A percentile compares a stretch with the other conserved stretches of the same genome.
Conservation (phyloP, 2,888 invertebrate species). For the Phengaris alcon region DNA sequence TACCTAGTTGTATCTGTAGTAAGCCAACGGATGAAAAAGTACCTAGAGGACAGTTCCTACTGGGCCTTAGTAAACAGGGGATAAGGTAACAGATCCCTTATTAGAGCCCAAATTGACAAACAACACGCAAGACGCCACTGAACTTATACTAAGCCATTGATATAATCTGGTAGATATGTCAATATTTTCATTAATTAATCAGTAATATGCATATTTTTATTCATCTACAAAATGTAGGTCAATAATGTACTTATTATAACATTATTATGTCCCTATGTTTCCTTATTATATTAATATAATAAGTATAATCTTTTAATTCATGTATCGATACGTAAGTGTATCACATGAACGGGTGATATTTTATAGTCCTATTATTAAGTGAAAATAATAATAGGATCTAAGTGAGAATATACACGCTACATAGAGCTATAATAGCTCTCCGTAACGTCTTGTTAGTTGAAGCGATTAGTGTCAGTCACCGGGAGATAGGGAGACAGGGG, state of each 20-base stretch:
- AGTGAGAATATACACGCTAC: background rate
- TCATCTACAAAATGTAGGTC: no score
- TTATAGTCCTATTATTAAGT: background rate
- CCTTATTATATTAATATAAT: no score
- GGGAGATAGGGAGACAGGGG: constrained; percentile 10
- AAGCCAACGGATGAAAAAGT: background rate
- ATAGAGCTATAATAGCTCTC: background rate
- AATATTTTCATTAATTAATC: no score
- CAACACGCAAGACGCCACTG: background rate
- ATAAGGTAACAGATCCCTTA: background rate
- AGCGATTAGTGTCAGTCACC: constrained; percentile 18
- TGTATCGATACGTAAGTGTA: no score
- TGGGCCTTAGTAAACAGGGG: background rate
- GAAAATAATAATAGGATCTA: background rate
- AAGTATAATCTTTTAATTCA: no score
- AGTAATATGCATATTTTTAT: no score
- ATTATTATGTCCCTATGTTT: no score
- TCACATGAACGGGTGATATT: background rate
- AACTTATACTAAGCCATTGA: background rate
- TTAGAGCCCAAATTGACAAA: constrained; percentile 2
- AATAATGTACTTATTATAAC: no score
- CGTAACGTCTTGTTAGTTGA: constrained; percentile 14
- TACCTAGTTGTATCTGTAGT: background rate
- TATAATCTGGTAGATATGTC: background rate
- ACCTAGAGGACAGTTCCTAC: background rate